Percentiles rank a stretch among this genome's conserved stretches.
Evolutionary conservation across 2,888 invertebrate genomes (phyloP).

Genomic region (Arge pagana): DNA sequence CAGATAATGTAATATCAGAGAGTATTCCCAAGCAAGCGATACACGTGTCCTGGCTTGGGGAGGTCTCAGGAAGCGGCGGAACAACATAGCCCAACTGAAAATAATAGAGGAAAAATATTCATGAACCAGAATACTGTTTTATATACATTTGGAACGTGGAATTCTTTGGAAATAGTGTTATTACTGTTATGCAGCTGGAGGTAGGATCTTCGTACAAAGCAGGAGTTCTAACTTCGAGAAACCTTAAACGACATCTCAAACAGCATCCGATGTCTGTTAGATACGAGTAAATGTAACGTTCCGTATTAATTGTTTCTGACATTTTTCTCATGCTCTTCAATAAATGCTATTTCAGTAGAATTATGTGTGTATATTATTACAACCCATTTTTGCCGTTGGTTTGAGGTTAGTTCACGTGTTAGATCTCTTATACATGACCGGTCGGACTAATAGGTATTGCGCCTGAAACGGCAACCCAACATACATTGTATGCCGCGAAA

Average conservation of each 20-base stretch:
- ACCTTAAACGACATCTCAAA: constrained; percentile 71
- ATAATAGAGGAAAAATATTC: constrained; percentile 12
- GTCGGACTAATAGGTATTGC: too few relatives aligned
- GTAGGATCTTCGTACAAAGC: constrained; percentile 62
- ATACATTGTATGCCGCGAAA: too few relatives aligned
- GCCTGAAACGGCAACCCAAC: too few relatives aligned
- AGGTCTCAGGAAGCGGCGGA: constrained; percentile 53
- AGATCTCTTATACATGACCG: too few relatives aligned
- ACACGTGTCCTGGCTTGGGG: constrained; percentile 64
- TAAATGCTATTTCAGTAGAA: too few relatives aligned
- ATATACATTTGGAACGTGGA: constrained; percentile 26
- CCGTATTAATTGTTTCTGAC: constrained; percentile 2
- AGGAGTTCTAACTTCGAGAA: constrained; percentile 65
- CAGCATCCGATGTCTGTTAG: constrained; percentile 68
- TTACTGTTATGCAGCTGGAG: constrained; percentile 7
- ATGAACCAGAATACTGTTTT: constrained; percentile 3
- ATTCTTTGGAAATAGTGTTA: constrained; percentile 9
- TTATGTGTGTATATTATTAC: too few relatives aligned
- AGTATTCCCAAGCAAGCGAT: constrained; percentile 75
- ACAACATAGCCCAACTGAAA: constrained; percentile 38
- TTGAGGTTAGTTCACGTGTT: too few relatives aligned
- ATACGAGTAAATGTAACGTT: constrained; percentile 56
- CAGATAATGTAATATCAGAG: constrained; percentile 63
- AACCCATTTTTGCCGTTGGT: too few relatives aligned
- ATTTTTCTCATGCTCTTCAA: too few relatives aligned